These are phyloP conservation scores for Myathropa florea DNA, from an alignment of 2,888 invertebrate species.

Conservation along the genomic window DNA sequence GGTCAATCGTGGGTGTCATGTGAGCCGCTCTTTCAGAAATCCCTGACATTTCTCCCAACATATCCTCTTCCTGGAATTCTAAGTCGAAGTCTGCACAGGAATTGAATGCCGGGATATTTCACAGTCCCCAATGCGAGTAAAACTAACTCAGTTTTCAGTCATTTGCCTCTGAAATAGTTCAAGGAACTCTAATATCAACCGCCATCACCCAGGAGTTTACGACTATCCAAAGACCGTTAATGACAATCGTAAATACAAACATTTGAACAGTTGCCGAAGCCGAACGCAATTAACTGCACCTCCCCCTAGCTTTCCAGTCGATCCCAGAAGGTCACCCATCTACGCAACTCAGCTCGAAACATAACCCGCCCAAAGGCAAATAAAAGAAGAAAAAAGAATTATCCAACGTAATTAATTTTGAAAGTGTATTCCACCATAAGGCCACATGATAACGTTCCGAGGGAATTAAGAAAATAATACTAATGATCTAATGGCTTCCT, in stretches of 20 bases:
- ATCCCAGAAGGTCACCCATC: not conserved
- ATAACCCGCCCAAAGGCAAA: not conserved
- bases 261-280: not conserved
- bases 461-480: not conserved
- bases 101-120: too few species aligned
- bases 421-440: not conserved
- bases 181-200: too few species aligned
- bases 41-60: too few species aligned
- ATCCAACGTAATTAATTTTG: not conserved
- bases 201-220: not conserved
- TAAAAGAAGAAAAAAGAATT: not conserved
- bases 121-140: too few species aligned
- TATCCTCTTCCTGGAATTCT: too few species aligned
- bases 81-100: too few species aligned
- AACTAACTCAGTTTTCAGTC: too few species aligned
- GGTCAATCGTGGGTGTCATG: too few species aligned
- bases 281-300: too few species aligned
- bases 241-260: not conserved
- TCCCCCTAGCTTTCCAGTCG: too few species aligned
- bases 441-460: not conserved
- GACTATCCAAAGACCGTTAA: not conserved
- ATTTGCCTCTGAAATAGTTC: too few species aligned
- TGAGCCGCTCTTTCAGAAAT: too few species aligned
- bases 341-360: not conserved
- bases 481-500: not conserved